phyloP scores from a whole-genome alignment of 2,888 invertebrate species.

The Cylloceria caligata region DNA sequence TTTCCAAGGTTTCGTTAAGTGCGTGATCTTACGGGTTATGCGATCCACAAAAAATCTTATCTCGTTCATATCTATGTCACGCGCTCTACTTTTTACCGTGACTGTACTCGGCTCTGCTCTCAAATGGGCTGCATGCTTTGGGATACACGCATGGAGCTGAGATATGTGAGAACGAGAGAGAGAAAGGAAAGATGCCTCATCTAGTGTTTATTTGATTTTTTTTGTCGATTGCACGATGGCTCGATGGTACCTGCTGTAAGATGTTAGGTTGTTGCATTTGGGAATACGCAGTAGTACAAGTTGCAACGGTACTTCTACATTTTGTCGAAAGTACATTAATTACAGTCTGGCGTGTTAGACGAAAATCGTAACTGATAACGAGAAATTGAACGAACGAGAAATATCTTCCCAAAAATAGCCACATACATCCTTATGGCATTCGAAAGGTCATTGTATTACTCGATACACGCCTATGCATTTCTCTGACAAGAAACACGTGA shows the following conservation, averaged over 20 bases:
- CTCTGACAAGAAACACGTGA: slow-evolving; percentile 67
- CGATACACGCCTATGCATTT: background rate
- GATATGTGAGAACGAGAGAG: slow-evolving; percentile 22
- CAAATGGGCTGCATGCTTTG: slow-evolving; percentile 48
- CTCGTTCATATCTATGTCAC: slow-evolving; percentile 78
- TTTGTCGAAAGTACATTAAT: too few relatives aligned
- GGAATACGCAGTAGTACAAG: background rate
- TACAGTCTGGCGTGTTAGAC: too few relatives aligned
- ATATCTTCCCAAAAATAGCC: background rate
- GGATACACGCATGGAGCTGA: slow-evolving; percentile 50
- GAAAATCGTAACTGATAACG: too few relatives aligned
- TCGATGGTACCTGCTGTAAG: background rate
- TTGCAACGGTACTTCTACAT: background rate
- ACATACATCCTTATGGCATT: background rate
- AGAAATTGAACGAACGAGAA: background rate
- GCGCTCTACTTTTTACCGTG: slow-evolving; percentile 75
- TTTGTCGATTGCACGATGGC: background rate
- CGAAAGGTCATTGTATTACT: slow-evolving; percentile 5
- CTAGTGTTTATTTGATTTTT: background rate
- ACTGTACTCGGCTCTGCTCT: slow-evolving; percentile 76
- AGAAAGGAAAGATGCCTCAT: background rate
- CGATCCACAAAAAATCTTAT: slow-evolving; percentile 63
- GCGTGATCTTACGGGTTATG: background rate
- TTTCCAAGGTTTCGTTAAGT: background rate
- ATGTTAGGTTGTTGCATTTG: background rate